These are phyloP conservation scores for Pyralis farinalis DNA, from an alignment of 2,888 invertebrate genomes.

Conservation along the genomic window DNA sequence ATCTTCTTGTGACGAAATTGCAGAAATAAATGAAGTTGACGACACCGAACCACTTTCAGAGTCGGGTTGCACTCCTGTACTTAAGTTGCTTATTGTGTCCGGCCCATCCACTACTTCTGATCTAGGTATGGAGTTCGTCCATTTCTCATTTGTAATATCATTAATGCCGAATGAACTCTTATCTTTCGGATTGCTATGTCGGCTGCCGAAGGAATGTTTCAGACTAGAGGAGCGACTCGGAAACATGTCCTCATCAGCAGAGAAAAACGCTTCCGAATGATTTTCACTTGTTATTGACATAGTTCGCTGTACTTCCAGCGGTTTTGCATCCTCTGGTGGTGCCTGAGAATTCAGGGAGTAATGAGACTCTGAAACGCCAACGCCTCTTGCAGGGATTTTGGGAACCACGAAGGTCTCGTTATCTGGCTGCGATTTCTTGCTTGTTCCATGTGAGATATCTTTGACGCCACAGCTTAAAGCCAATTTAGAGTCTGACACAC, in stretches of 20 bases:
- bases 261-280: slow-evolving; percentile 95
- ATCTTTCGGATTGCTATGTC: slow-evolving; percentile 65
- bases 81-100: slow-evolving; percentile 64
- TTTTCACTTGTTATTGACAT: slow-evolving; percentile 94
- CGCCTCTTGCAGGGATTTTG: slow-evolving; percentile 66
- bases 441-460: slow-evolving; percentile 52
- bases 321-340: slow-evolving; percentile 80
- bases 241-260: slow-evolving; percentile 93
- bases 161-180: slow-evolving; percentile 81
- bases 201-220: slow-evolving; percentile 82
- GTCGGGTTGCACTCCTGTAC: slow-evolving; percentile 77
- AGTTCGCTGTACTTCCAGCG: slow-evolving; percentile 88
- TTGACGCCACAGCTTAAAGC: slow-evolving; percentile 88
- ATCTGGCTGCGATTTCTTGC: slow-evolving; percentile 51
- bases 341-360: slow-evolving; percentile 82
- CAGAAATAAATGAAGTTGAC: slow-evolving; percentile 93
- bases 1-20: slow-evolving; percentile 95
- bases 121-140: slow-evolving; percentile 58
- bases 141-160: slow-evolving; percentile 62
- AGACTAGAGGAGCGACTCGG: slow-evolving; percentile 85
- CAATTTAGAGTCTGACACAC: slow-evolving; percentile 91
- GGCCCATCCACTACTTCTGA: slow-evolving; percentile 55
- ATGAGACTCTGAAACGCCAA: slow-evolving; percentile 84
- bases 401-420: slow-evolving; percentile 56
- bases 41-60: slow-evolving; percentile 91